Evolutionary conservation across 2,797 vertebrate genomes (phyloP).

Genomic region (Protonibea diacanthus): DNA sequence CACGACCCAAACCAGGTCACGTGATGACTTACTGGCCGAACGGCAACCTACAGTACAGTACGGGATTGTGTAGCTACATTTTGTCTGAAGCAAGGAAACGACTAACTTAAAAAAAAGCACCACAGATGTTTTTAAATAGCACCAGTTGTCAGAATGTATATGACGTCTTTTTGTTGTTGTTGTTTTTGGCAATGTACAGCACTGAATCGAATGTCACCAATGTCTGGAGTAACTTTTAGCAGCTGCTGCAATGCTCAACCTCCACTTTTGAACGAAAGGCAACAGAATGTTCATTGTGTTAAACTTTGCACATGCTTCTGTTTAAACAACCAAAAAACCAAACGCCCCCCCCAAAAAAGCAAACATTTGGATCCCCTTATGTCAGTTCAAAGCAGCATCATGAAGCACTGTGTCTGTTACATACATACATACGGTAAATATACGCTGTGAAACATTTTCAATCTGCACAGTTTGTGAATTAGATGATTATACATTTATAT

Average conservation of each 20-base stretch:
- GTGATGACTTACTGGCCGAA: conserved; percentile 38
- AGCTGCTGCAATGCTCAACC: conserved; percentile 74
- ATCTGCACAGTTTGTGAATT: conserved; percentile 74
- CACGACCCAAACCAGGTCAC: conserved; percentile 7
- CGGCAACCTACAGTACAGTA: conserved; percentile 72
- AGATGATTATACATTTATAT: conserved; percentile 76
- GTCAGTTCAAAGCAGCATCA: conserved; percentile 66
- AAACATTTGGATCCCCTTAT: conserved; percentile 46
- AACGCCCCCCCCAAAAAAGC: conserved; percentile 3
- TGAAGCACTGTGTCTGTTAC: conserved; percentile 62
- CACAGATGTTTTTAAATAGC: conserved; percentile 86
- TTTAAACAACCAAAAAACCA: conserved; percentile 52
- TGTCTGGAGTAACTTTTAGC: conserved; percentile 65
- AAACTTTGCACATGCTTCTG: conserved; percentile 59
- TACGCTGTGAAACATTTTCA: conserved; percentile 72
- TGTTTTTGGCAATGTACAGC: conserved; percentile 79
- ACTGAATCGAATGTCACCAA: conserved; percentile 67
- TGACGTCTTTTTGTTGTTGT: conserved; percentile 37
- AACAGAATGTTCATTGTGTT: conserved; percentile 55
- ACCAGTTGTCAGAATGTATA: conserved; percentile 85
- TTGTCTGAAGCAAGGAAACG: conserved; percentile 79
- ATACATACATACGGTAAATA: conserved; percentile 65
- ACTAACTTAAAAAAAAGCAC: conserved; percentile 80
- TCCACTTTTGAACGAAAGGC: conserved; percentile 64
- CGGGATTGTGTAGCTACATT: conserved; percentile 79